Evolutionary conservation across 2,888 invertebrate species (phyloP), one percentile per base, ranked within the genome.

Genomic region (Leptarthrus brevirostris): DNA sequence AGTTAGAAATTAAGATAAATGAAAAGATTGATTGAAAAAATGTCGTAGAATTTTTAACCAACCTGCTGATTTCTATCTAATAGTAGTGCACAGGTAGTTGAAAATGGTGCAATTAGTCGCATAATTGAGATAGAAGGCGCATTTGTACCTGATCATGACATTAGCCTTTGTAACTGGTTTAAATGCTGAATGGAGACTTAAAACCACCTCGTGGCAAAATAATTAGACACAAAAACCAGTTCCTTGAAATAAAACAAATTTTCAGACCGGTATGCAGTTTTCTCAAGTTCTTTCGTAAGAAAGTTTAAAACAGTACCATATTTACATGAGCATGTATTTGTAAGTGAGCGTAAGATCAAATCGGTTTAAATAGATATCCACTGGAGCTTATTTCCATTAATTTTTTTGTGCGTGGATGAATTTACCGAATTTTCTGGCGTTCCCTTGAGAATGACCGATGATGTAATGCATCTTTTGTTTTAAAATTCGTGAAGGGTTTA

Each of bases 401-500:
- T n/a, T 24, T 26, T 26, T n/a, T 36, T 34, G 18, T 58, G 58
- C 58, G 58, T 58, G 34, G 20, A 36, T 58, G 58, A 58, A 58
- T 58, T 58, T 18, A 58, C 58, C 10, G 8, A 58, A 12, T 58
- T 58, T 58, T 58, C 58, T 34, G 20, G 34, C 36, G 36, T 58
- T 58, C 58, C 58, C 58, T 34, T 58, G 58, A 58, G 26, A 58
- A 40, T 36, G 10, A 18, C 10, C 58, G 3, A 18, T 58, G 36
- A 58, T 58, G 58, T 20, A 58, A 58, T 36, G 12, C 8, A 8
- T 58, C 58, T 58, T 58, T 58, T 58, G 58, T 58, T 58, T 58
- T 34, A 58, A 58, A 34, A 58, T 58, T 58, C 58, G 58, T 58
- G 58, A 58, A 58, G 58, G 58, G 58, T 58, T 58, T 58, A 20